phyloP scores from a whole-genome alignment of 1,140 invertebrate species.

The Harpegnathos saltator region DNA sequence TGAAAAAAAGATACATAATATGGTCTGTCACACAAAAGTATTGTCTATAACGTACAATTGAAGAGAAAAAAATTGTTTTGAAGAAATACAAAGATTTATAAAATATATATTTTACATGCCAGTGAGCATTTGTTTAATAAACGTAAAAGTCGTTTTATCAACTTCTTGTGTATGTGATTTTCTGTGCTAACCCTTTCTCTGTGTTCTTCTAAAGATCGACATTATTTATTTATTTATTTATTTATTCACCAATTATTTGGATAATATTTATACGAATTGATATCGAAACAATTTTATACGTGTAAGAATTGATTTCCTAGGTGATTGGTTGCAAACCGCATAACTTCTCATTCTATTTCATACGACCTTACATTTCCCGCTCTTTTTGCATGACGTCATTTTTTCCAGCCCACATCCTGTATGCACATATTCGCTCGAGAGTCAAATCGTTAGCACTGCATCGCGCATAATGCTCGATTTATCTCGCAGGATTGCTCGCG shows the following conservation, averaged over 20 bases:
- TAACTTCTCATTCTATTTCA: too few species aligned
- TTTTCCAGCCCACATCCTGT: slow-evolving; percentile 15
- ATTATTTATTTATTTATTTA: slow-evolving; percentile 18
- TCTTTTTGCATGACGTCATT: slow-evolving; percentile 24
- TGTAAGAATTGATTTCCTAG: background rate
- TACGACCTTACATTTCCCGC: slow-evolving; percentile 40
- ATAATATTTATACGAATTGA: slow-evolving; percentile 43
- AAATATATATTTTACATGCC: too few species aligned
- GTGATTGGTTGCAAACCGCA: too few species aligned
- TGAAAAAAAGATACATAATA: slow-evolving; percentile 9
- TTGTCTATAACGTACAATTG: too few species aligned
- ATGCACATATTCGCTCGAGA: too few species aligned
- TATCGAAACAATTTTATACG: background rate
- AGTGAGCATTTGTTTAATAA: too few species aligned
- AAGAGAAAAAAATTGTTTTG: too few species aligned
- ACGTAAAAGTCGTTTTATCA: too few species aligned
- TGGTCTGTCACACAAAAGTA: background rate
- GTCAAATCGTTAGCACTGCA: too few species aligned
- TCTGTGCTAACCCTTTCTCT: background rate
- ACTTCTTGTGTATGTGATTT: background rate
- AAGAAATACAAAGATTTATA: too few species aligned
- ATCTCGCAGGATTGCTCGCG: too few species aligned
- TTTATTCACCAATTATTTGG: slow-evolving; percentile 6
- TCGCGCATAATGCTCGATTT: too few species aligned
- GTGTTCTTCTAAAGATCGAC: slow-evolving; percentile 24